These are phyloP conservation scores for Miltochrista miniata DNA, from an alignment of 2,888 invertebrate genomes.

Conservation along the genomic window DNA sequence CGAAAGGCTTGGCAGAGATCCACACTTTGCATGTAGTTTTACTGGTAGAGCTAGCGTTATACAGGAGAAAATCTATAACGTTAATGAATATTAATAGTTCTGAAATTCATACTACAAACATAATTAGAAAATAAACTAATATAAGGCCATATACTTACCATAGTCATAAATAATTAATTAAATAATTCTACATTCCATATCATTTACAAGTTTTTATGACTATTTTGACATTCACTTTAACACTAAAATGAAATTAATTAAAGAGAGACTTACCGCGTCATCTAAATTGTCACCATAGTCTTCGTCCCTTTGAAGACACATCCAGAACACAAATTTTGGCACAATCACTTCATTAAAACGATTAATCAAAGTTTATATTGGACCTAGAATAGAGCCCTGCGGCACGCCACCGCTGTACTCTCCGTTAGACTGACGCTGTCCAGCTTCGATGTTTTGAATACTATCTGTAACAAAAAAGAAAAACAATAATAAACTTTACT, in stretches of 20 bases:
- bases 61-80: no score
- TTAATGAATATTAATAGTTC: not conserved
- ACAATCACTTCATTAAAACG: constrained; percentile 44
- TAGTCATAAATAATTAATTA: no score
- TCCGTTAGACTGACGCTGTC: constrained; percentile 62
- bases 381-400: constrained; percentile 57
- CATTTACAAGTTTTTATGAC: no score
- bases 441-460: constrained; percentile 76
- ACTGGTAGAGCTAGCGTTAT: no score
- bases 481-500: constrained; percentile 77
- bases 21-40: no score
- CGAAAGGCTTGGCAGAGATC: no score
- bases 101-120: not conserved
- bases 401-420: constrained; percentile 62
- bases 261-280: constrained; percentile 65
- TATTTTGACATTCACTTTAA: no score
- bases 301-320: constrained; percentile 79
- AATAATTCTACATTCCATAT: no score
- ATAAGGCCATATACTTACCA: no score
- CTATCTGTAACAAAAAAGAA: constrained; percentile 80
- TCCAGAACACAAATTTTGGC: constrained; percentile 61
- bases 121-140: not conserved
- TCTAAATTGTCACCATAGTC: constrained; percentile 64
- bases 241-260: constrained; percentile 8
- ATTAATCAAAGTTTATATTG: constrained; percentile 31